Evolutionary conservation across 2,888 invertebrate species (phyloP).

Genomic region (Drosophila borealis): DNA sequence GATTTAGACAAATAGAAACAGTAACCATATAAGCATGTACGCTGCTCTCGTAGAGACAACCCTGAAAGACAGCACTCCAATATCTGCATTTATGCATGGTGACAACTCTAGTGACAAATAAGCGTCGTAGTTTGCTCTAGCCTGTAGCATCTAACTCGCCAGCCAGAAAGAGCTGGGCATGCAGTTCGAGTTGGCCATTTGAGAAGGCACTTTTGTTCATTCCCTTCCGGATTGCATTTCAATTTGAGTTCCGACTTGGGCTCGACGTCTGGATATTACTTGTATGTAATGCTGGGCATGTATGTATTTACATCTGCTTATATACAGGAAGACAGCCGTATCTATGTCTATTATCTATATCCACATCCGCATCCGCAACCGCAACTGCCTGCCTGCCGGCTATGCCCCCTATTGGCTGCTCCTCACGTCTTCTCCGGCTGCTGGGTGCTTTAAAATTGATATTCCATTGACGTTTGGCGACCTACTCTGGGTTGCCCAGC

Average conservation of each 20-base stretch:
- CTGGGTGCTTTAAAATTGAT: conserved; percentile 68
- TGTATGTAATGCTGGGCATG: conserved; percentile 1
- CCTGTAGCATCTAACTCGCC: too few species aligned
- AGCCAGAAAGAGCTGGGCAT: neutral
- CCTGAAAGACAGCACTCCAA: neutral
- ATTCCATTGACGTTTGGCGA: conserved; percentile 76
- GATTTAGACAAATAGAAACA: too few species aligned
- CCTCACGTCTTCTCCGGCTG: neutral
- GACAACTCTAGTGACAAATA: conserved; percentile 2
- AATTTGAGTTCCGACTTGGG: conserved; percentile 53
- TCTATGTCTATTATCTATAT: conserved; percentile 55
- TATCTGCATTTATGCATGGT: neutral
- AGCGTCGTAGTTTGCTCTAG: neutral
- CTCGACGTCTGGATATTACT: conserved; percentile 54
- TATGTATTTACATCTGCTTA: conserved; percentile 27
- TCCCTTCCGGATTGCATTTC: conserved; percentile 51
- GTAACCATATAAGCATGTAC: too few species aligned
- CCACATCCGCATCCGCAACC: conserved; percentile 47
- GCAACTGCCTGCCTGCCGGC: conserved; percentile 18
- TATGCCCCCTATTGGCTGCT: neutral
- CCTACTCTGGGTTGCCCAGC: conserved; percentile 33
- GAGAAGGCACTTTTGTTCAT: neutral
- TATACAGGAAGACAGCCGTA: conserved; percentile 33
- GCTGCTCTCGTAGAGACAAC: neutral
- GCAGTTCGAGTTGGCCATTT: conserved; percentile 1